A percentile compares a stretch with the other conserved stretches of the same genome.
Evolutionary conservation across 2,113 vertebrate species (phyloP).

Genomic region (Mormyrus iriodes): DNA sequence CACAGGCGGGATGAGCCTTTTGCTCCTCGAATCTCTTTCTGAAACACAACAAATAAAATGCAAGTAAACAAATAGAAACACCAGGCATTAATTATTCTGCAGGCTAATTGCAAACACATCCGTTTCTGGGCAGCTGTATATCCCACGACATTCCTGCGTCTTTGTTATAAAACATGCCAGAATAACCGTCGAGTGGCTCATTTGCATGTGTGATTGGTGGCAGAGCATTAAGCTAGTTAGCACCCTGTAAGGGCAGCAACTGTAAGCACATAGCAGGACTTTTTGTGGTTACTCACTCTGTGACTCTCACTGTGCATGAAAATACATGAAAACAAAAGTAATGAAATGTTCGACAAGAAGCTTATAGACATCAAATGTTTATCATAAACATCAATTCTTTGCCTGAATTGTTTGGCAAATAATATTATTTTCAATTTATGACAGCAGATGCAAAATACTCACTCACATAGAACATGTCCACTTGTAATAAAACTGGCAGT

Average conservation of each 20-base stretch:
- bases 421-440: neutral
- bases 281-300: neutral
- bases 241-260: neutral
- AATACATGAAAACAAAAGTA: neutral
- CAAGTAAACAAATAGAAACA: neutral
- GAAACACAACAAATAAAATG: neutral
- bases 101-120: neutral
- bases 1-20: slow-evolving; percentile 29
- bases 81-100: neutral
- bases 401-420: neutral
- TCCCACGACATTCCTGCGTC: neutral
- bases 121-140: neutral
- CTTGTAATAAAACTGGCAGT: neutral
- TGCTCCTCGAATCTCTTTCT: slow-evolving; percentile 24
- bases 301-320: neutral
- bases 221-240: neutral
- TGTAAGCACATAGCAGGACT: neutral
- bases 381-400: slow-evolving; percentile 1
- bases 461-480: neutral
- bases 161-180: neutral
- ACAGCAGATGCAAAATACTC: neutral
- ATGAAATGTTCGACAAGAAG: neutral
- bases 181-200: neutral
- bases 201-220: neutral
- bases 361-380: neutral